Base-by-base conservation (phyloP, 2,113 vertebrate species). In the Brachyhypopomus occidentalis region DNA sequence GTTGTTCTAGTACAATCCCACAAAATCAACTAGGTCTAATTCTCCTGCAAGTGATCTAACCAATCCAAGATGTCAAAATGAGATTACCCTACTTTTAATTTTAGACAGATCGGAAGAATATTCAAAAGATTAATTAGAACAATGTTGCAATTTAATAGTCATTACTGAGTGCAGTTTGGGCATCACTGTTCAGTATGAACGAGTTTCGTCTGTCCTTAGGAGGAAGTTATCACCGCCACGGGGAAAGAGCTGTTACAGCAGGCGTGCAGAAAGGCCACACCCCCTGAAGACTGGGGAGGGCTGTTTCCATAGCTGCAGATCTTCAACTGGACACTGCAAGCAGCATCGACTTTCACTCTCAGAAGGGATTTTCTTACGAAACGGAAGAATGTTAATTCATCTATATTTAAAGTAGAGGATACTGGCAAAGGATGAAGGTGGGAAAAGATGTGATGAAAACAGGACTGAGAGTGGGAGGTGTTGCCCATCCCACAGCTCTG, bases 151-250 rank as follows among this genome's bases (percentile, higher is more conserved):
- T 48, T 8, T 48, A 48, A 5, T 9, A 11, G 41, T 48, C 41
- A 9, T 5, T 48, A 59, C 2, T 59, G 16, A 20, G 56, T n/a
- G 56, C 20, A 8, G n/a, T 19, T 8, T 20, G 56, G 16, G 56
- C n/a, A 20, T n/a, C 56, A 20, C 5, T 27, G 5, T 56, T 56
- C 3, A 52, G 25, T 16, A 27, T 27, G 41, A 62, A 36, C 12
- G 14, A 6, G 17, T 23, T 17, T 5, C 81, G 8, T 67, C n/a
- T 12, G 27, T 23, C 62, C 36, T n/a, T 63, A 81, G 83, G 83
- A 81, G 75, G 83, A 84, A 74, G 36, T 84, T 75, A 81, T 81
- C 11, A 84, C 83, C 56, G 69, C 74, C 20, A 77, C 79, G 25
- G 79, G 79, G 58, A 78, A 84, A 64, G 83, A 81, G 38, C 75